Percentiles rank a stretch among this genome's conserved stretches.
phyloP scores from a whole-genome alignment of 23 tunicate species.

The Trididemnum clinides region DNA sequence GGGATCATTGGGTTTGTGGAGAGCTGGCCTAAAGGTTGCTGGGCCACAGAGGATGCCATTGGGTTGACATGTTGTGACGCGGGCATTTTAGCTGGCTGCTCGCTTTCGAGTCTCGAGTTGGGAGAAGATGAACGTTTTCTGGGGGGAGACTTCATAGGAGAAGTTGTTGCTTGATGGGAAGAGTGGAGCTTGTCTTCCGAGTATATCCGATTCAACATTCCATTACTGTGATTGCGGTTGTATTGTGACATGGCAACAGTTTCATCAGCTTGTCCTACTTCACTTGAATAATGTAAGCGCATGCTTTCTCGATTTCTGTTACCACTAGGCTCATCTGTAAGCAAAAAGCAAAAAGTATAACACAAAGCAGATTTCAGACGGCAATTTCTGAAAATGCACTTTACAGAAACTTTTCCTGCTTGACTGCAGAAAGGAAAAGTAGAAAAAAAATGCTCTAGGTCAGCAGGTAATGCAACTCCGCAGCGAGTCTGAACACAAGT shows the following conservation, averaged over 20 bases:
- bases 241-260: neutral
- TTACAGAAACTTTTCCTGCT: too few species aligned
- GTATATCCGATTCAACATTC: neutral
- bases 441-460: too few species aligned
- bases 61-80: neutral
- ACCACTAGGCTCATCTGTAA: neutral
- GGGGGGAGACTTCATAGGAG: neutral
- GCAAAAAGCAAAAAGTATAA: neutral
- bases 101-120: neutral
- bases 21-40: constrained; percentile 10
- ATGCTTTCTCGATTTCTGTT: constrained; percentile 2
- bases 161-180: neutral
- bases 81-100: constrained; percentile 6
- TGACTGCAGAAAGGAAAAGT: too few species aligned
- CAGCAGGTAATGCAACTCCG: too few species aligned
- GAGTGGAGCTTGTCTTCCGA: neutral
- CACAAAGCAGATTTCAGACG: too few species aligned
- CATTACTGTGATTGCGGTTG: neutral
- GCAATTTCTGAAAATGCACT: too few species aligned
- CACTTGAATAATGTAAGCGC: neutral
- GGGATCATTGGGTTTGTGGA: constrained; percentile 54
- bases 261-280: neutral
- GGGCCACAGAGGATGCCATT: neutral
- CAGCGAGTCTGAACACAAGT: too few species aligned
- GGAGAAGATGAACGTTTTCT: constrained; percentile 13